Conservation (phyloP, 2,797 vertebrate genomes). For the Apogon hyalosoma region DNA sequence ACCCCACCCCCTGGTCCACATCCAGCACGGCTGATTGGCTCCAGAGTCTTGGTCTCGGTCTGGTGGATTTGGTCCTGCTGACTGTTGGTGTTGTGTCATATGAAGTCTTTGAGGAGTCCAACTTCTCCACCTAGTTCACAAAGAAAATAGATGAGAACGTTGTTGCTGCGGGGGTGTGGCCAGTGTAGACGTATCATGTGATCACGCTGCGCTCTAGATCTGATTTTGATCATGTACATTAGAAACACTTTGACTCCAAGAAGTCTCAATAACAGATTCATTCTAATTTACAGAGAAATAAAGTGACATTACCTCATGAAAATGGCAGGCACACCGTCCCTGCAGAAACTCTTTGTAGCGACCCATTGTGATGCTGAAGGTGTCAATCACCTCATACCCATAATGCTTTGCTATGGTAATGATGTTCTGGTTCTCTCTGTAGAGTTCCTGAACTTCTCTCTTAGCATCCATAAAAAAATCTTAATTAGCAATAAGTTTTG, state of each 20-base stretch:
- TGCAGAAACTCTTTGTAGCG: constrained; percentile 95
- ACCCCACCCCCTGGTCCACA: constrained; percentile 64
- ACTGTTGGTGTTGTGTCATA: neutral
- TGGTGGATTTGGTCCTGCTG: constrained; percentile 42
- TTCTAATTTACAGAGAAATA: neutral
- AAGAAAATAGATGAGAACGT: neutral
- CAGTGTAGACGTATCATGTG: too few relatives aligned
- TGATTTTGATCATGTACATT: too few relatives aligned
- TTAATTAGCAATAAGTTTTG: too few relatives aligned
- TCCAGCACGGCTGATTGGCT: constrained; percentile 24
- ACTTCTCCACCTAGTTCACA: constrained; percentile 89
- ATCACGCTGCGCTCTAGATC: too few relatives aligned
- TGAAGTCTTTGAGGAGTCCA: constrained; percentile 71
- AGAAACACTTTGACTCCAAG: too few relatives aligned
- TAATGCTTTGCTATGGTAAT: constrained; percentile 86
- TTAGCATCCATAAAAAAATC: constrained; percentile 58
- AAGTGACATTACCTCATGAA: constrained; percentile 89
- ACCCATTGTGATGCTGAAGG: constrained; percentile 93
- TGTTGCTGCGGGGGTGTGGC: too few relatives aligned
- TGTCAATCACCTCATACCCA: constrained; percentile 93
- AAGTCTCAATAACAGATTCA: too few relatives aligned
- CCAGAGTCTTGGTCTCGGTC: neutral
- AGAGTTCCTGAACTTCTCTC: constrained; percentile 88
- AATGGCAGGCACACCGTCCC: constrained; percentile 95
- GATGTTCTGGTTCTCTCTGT: constrained; percentile 88